phyloP scores from a whole-genome alignment of 2,888 invertebrate genomes.

The Drosophila mettleri region DNA sequence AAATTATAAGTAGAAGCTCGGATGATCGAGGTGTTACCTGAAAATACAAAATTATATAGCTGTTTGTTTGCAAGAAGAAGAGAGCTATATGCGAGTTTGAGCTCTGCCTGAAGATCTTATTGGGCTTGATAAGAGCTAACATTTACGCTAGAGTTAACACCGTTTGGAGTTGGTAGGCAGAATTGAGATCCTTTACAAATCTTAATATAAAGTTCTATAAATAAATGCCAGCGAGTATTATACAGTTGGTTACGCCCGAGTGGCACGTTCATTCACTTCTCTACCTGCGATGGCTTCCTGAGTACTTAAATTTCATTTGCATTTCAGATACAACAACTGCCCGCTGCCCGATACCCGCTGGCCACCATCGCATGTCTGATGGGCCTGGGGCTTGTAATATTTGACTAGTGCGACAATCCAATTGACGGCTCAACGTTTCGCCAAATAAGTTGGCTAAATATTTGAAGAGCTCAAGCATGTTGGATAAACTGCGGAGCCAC shows the following conservation, averaged over 20 bases:
- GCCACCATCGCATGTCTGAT: no score
- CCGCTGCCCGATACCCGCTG: background rate
- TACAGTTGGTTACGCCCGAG: background rate
- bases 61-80: no score
- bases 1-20: no score
- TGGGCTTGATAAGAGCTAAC: no score
- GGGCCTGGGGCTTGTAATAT: slow-evolving; percentile 7
- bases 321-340: slow-evolving; percentile 3
- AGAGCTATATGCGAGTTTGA: no score
- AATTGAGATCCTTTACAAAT: no score
- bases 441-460: slow-evolving; percentile 43
- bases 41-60: no score
- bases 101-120: no score
- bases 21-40: no score
- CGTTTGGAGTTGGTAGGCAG: no score
- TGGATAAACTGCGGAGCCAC: slow-evolving; percentile 30
- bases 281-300: background rate
- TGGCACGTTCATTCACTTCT: background rate
- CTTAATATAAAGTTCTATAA: no score
- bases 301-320: slow-evolving; percentile 11
- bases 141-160: no score
- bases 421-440: slow-evolving; percentile 30
- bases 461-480: slow-evolving; percentile 31
- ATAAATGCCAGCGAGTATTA: background rate
- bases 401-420: slow-evolving; percentile 30